Conservation (phyloP, 2,113 vertebrate genomes). For the Anthoscopus minutus region DNA sequence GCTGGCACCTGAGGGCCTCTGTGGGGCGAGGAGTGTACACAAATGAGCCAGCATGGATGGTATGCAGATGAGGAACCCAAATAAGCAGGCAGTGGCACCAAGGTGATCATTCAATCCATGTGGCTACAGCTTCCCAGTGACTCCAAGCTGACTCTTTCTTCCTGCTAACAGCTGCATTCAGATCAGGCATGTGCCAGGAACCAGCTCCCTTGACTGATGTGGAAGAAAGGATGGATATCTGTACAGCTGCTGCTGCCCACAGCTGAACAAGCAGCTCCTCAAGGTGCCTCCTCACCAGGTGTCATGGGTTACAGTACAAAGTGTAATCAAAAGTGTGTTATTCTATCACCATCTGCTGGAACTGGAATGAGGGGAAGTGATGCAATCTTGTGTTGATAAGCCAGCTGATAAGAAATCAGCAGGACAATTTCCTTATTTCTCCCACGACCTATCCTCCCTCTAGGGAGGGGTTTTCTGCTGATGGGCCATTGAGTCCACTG, state of each 20-base stretch:
- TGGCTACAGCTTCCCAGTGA: background rate
- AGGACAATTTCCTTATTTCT: too few species aligned
- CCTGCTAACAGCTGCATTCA: background rate
- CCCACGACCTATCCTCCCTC: too few species aligned
- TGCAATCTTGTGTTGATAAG: too few species aligned
- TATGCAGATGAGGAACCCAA: background rate
- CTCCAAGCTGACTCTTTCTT: background rate
- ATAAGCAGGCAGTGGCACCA: background rate
- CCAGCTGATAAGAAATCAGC: too few species aligned
- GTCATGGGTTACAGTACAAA: too few species aligned
- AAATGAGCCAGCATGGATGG: background rate
- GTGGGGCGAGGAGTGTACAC: background rate
- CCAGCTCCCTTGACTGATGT: background rate
- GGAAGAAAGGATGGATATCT: background rate
- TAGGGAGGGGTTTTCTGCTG: too few species aligned
- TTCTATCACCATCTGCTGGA: too few species aligned
- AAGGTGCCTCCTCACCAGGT: accelerated
- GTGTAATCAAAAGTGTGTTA: too few species aligned
- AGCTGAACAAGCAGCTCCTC: background rate
- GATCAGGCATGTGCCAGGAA: background rate
- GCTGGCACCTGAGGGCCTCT: background rate
- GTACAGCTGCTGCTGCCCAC: background rate
- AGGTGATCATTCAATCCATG: background rate
- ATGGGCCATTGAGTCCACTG: too few species aligned
- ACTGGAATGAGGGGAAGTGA: too few species aligned